A percentile compares a stretch with the other conserved stretches of the same genome.
phyloP scores from a whole-genome alignment of 2,113 vertebrate species.

The Gallinago undulata region DNA sequence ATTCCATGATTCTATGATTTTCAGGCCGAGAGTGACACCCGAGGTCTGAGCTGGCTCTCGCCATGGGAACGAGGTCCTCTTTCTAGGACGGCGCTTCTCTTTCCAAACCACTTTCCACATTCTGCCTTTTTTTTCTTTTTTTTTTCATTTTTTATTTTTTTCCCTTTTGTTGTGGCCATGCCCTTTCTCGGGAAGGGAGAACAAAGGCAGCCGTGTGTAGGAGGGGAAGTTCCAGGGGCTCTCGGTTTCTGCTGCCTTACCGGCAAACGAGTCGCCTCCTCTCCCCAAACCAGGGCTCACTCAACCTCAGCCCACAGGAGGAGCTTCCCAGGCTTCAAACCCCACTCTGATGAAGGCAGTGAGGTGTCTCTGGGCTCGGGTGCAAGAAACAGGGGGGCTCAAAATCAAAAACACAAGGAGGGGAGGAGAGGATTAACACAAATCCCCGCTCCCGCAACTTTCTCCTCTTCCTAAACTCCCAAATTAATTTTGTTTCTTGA shows the following conservation, averaged over 20 bases:
- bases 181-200: not conserved
- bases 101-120: not conserved
- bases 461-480: not conserved
- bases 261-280: not conserved
- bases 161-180: not conserved
- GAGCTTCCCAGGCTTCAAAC: not conserved
- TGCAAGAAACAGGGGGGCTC: not conserved
- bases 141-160: too few relatives aligned
- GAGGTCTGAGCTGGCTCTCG: not conserved
- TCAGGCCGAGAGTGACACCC: not conserved
- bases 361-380: not conserved
- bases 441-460: not conserved
- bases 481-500: not conserved
- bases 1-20: not conserved
- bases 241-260: not conserved
- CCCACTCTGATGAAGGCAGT: not conserved
- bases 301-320: not conserved
- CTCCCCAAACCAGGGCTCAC: not conserved
- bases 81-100: not conserved
- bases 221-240: constrained; percentile 56
- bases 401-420: not conserved
- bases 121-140: not conserved
- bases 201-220: constrained; percentile 19
- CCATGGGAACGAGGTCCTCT: not conserved
- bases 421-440: not conserved